Percentiles rank a stretch among this genome's conserved stretches.
Evolutionary conservation across 2,797 vertebrate genomes (phyloP).

Genomic region (Phylloscopus collybita): DNA sequence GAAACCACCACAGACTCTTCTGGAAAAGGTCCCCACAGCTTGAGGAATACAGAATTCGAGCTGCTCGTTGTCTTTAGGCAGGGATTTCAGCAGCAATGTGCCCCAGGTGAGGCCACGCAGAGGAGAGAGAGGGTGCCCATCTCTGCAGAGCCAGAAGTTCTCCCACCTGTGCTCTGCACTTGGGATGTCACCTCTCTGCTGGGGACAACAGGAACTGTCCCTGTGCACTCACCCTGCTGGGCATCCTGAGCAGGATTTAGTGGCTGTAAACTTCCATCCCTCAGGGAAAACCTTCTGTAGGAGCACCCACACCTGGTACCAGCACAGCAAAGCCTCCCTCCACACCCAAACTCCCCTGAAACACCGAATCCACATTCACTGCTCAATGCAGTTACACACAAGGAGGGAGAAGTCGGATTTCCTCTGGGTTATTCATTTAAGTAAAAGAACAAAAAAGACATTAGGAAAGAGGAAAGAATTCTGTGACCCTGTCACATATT

Average conservation of each 20-base stretch:
- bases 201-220: not conserved
- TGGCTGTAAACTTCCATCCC: not conserved
- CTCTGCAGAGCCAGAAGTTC: not conserved
- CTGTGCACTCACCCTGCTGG: not conserved
- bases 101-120: not conserved
- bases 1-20: not conserved
- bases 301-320: accelerated
- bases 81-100: not conserved
- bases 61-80: not conserved
- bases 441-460: not conserved
- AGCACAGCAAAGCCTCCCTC: not conserved
- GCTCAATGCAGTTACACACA: not conserved
- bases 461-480: not conserved
- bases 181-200: not conserved
- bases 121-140: not conserved
- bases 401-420: not conserved
- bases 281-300: not conserved
- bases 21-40: not conserved
- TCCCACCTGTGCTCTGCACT: not conserved
- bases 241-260: not conserved
- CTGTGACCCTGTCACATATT: accelerated
- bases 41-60: not conserved
- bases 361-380: not conserved
- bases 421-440: not conserved
- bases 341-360: not conserved